These are phyloP conservation scores for Meteorus cinctellus DNA, from an alignment of 2,888 invertebrate species.

Conservation along the genomic window DNA sequence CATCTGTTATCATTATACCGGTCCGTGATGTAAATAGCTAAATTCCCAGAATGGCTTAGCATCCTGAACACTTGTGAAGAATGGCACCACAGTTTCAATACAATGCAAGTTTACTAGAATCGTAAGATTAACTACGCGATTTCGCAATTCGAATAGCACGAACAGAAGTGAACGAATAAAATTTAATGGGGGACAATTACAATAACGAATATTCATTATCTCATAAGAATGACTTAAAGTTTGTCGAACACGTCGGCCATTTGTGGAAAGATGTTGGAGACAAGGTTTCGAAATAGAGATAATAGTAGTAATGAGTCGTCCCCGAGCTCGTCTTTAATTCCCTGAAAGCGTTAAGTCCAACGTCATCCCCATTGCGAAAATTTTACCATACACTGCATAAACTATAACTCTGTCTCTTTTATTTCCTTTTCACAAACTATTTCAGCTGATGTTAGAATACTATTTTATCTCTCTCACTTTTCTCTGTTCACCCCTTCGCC, in stretches of 20 bases:
- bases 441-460: background rate
- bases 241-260: constrained; percentile 28
- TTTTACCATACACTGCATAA: constrained; percentile 22
- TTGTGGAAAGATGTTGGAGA: constrained; percentile 16
- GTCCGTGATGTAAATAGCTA: no score
- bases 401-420: constrained; percentile 10
- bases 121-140: no score
- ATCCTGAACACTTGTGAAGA: no score
- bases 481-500: background rate
- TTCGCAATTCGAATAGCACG: background rate
- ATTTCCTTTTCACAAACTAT: constrained; percentile 3
- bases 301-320: constrained; percentile 31
- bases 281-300: constrained; percentile 25
- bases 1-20: no score
- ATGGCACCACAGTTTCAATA: no score
- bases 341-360: constrained; percentile 32
- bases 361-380: constrained; percentile 23
- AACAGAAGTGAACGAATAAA: constrained; percentile 15
- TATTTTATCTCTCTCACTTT: background rate
- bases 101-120: no score
- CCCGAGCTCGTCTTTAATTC: constrained; percentile 28
- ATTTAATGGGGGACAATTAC: constrained; percentile 29
- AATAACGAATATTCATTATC: constrained; percentile 25
- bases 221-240: constrained; percentile 27
- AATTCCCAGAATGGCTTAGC: no score